These are phyloP conservation scores for Plotosus lineatus DNA, from an alignment of 2,113 vertebrate genomes.

Conservation along the genomic window DNA sequence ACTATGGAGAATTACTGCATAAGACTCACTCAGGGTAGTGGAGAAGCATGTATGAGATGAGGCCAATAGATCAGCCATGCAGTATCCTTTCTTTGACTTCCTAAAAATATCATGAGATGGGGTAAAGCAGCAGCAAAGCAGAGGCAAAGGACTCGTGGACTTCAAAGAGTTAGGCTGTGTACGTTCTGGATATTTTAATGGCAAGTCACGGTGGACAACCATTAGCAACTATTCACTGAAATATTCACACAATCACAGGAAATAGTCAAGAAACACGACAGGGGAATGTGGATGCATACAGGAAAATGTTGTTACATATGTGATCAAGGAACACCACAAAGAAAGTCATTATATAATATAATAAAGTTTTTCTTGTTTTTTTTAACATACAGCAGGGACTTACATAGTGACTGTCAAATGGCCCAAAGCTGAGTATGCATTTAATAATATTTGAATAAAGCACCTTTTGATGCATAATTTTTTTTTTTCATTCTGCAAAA, in stretches of 20 bases:
- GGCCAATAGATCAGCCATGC: slow-evolving; percentile 15
- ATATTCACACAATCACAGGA: slow-evolving; percentile 43
- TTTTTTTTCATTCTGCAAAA: not conserved
- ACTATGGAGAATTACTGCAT: slow-evolving; percentile 37
- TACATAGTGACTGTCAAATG: too few relatives aligned
- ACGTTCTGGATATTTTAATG: slow-evolving; percentile 11
- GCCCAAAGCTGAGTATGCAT: not conserved
- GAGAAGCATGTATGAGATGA: slow-evolving; percentile 47
- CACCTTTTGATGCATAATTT: not conserved
- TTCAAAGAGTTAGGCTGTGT: slow-evolving; percentile 45
- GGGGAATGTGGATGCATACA: not conserved
- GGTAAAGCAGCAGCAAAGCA: not conserved
- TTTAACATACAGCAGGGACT: not conserved
- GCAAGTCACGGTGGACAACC: slow-evolving; percentile 44
- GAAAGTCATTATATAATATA: too few relatives aligned
- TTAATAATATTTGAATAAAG: not conserved
- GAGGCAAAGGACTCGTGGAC: slow-evolving; percentile 51
- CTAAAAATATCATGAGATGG: slow-evolving; percentile 15
- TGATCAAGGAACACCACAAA: not conserved
- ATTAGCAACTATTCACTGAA: slow-evolving; percentile 33
- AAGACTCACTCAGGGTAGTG: slow-evolving; percentile 33
- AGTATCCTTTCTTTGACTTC: slow-evolving; percentile 29
- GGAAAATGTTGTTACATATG: slow-evolving; percentile 9
- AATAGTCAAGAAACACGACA: slow-evolving; percentile 25
- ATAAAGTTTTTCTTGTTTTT: too few relatives aligned